Percentiles rank a stretch among this genome's conserved stretches.
phyloP scores from a whole-genome alignment of 2,113 vertebrate species.

The Limnothrissa miodon region DNA sequence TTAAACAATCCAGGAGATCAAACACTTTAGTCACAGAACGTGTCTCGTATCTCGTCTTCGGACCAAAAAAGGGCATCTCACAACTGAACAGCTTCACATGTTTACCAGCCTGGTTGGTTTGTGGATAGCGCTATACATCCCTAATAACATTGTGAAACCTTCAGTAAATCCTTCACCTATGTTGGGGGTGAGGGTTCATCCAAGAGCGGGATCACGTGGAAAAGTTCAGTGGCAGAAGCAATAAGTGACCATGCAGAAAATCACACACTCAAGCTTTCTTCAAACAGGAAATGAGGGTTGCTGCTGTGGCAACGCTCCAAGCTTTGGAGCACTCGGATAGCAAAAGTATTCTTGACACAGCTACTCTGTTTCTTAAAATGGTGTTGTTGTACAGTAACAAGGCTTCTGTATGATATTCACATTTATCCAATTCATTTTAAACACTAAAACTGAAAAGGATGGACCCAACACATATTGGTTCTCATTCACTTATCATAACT shows the following conservation, averaged over 20 bases:
- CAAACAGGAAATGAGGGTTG: background rate
- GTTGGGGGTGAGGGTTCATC: background rate
- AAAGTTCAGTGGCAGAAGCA: background rate
- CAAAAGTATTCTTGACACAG: background rate
- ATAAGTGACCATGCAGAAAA: background rate
- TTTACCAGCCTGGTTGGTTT: background rate
- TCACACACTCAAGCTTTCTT: background rate
- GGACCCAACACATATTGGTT: no score
- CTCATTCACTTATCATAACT: no score
- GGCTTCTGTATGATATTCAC: no score
- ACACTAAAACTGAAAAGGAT: no score
- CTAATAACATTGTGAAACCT: background rate
- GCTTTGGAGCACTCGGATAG: background rate
- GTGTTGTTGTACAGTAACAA: no score
- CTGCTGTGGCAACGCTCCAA: background rate
- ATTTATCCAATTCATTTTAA: no score
- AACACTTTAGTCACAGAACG: background rate
- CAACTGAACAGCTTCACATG: background rate
- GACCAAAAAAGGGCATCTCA: background rate
- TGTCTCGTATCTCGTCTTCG: background rate
- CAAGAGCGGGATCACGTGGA: background rate
- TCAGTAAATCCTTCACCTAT: background rate
- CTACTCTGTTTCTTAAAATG: background rate
- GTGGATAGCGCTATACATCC: background rate
- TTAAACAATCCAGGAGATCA: background rate